phyloP scores from a whole-genome alignment of 92 coral and sea anemone species.

The Siderastrea radians region DNA sequence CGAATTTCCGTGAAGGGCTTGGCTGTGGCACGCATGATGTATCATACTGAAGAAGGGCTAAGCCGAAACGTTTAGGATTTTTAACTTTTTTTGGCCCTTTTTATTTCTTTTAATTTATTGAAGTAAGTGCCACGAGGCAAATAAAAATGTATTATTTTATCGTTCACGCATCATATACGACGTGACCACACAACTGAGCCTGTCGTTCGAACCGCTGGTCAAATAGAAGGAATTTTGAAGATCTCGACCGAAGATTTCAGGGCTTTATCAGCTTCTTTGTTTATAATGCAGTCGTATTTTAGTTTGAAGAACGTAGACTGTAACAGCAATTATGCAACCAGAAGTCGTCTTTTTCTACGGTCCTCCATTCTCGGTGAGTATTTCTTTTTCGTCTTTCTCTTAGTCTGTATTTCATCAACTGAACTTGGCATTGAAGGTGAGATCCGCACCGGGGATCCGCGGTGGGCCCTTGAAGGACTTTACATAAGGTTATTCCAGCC shows the following conservation, averaged over 20 bases:
- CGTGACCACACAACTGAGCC: background rate
- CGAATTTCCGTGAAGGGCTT: no score
- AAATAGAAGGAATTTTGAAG: background rate
- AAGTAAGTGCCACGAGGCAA: no score
- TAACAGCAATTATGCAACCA: background rate
- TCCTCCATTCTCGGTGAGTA: conserved; percentile 66
- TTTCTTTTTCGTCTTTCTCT: background rate
- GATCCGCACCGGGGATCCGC: no score
- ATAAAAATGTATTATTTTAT: no score
- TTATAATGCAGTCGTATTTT: conserved; percentile 7
- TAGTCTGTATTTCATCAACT: background rate
- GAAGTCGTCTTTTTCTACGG: conserved; percentile 71
- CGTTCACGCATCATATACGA: background rate
- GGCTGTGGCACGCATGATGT: no score
- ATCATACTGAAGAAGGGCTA: no score
- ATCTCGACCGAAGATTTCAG: background rate
- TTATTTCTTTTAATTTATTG: no score
- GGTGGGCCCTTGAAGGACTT: background rate
- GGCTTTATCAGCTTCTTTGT: background rate
- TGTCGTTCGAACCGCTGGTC: background rate
- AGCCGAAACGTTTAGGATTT: no score
- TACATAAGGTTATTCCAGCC: no score
- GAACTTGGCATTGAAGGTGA: no score
- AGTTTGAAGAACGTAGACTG: background rate
- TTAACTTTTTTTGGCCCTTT: no score